Evolutionary conservation across 2,888 invertebrate genomes (phyloP).

Genomic region (Saturnia pavonia): DNA sequence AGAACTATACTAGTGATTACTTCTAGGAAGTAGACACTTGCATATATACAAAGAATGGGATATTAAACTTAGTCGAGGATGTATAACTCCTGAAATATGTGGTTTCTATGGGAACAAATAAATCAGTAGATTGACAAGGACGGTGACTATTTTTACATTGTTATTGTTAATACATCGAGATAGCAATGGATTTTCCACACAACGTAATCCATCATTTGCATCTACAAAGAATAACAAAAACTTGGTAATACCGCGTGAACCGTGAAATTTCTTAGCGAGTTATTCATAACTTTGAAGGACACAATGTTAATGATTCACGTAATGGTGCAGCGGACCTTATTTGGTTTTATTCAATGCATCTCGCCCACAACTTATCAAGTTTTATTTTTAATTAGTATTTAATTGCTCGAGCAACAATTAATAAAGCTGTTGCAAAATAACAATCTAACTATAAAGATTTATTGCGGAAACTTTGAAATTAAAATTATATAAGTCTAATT

Average conservation of each 20-base stretch:
- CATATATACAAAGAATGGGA: constrained; percentile 51
- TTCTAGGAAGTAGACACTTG: constrained; percentile 60
- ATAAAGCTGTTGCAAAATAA: neutral
- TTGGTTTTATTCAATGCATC: constrained; percentile 30
- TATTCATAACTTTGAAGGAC: constrained; percentile 17
- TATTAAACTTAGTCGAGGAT: constrained; percentile 45
- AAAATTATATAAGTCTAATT: too few relatives aligned
- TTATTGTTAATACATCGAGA: constrained; percentile 50
- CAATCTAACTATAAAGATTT: neutral
- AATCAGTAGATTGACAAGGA: constrained; percentile 64
- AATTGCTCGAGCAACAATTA: neutral
- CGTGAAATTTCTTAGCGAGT: constrained; percentile 21
- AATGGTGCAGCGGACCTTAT: constrained; percentile 32
- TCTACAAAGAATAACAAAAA: constrained; percentile 28
- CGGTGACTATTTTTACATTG: constrained; percentile 27
- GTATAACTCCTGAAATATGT: constrained; percentile 32
- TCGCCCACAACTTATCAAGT: constrained; percentile 29
- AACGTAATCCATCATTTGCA: constrained; percentile 43
- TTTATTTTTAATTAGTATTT: constrained; percentile 23
- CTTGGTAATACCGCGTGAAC: constrained; percentile 33
- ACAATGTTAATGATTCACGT: constrained; percentile 33
- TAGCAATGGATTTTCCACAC: constrained; percentile 50
- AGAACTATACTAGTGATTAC: constrained; percentile 32
- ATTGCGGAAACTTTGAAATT: neutral
- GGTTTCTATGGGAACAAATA: constrained; percentile 64